Conservation (phyloP, 1,140 invertebrate species). For the Tenebrio molitor region DNA sequence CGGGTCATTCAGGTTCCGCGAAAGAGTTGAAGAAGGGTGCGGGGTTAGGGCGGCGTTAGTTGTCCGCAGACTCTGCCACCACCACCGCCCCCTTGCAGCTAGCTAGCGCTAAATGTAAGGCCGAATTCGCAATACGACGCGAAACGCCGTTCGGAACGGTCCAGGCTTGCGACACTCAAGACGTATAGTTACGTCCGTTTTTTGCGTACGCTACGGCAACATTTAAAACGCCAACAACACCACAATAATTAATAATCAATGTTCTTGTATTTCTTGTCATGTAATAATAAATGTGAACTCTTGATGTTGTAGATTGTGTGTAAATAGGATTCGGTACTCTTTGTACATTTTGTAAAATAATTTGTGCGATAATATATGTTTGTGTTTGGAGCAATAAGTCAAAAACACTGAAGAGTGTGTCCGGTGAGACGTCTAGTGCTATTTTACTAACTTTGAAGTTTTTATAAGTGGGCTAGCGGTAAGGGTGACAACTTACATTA, state of each 20-base stretch:
- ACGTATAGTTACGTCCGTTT: neutral
- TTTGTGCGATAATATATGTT: too few relatives aligned
- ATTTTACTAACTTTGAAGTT: too few relatives aligned
- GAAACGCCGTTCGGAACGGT: slow-evolving; percentile 28
- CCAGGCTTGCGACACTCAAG: neutral
- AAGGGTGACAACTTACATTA: too few relatives aligned
- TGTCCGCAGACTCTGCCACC: slow-evolving; percentile 32
- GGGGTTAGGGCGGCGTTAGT: slow-evolving; percentile 7
- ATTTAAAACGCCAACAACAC: neutral
- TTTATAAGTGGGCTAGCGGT: too few relatives aligned
- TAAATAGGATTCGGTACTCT: neutral
- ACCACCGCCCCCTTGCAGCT: slow-evolving; percentile 25
- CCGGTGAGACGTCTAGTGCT: too few relatives aligned
- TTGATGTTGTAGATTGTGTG: neutral
- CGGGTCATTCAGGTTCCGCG: slow-evolving; percentile 5
- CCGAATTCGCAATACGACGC: slow-evolving; percentile 33
- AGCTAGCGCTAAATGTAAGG: slow-evolving; percentile 21
- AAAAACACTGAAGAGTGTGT: too few relatives aligned
- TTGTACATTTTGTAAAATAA: neutral
- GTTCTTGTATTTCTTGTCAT: too few relatives aligned
- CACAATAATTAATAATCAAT: too few relatives aligned
- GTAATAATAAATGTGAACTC: slow-evolving; percentile 3
- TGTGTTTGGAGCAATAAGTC: too few relatives aligned
- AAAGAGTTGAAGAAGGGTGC: slow-evolving; percentile 22
- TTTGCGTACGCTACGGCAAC: neutral